Evolutionary conservation across 2,888 invertebrate species (phyloP).

Genomic region (Brachylomia viminalis): DNA sequence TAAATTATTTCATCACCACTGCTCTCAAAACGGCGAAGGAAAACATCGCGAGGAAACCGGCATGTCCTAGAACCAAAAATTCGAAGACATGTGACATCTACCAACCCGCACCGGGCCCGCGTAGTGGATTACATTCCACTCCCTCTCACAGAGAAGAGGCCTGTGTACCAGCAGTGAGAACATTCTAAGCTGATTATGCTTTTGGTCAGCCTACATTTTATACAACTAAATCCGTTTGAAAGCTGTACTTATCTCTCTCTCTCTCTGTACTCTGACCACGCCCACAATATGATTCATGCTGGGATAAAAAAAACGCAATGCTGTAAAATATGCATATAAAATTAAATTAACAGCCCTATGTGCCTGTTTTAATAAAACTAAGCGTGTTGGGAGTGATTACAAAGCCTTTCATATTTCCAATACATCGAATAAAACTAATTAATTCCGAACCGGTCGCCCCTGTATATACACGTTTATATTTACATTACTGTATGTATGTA

Average conservation of each 20-base stretch:
- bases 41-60: too few relatives aligned
- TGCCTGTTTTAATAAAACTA: constrained; percentile 47
- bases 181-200: too few relatives aligned
- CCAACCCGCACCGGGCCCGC: too few relatives aligned
- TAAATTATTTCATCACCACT: too few relatives aligned
- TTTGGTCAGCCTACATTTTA: background rate
- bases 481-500: background rate
- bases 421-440: constrained; percentile 54
- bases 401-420: constrained; percentile 60
- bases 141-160: too few relatives aligned
- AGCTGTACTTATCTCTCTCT: background rate
- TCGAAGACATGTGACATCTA: too few relatives aligned
- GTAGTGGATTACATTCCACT: too few relatives aligned
- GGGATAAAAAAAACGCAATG: constrained; percentile 33
- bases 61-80: too few relatives aligned
- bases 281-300: constrained; percentile 15
- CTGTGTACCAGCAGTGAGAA: too few relatives aligned
- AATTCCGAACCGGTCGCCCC: constrained; percentile 14
- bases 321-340: constrained; percentile 56
- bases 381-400: constrained; percentile 47
- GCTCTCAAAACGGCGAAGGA: too few relatives aligned
- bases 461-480: constrained; percentile 6
- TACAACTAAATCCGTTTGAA: background rate
- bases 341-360: constrained; percentile 52
- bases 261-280: too few relatives aligned